Evolutionary conservation across 1,140 invertebrate species (phyloP).

Genomic region (Anoplophora glabripennis): DNA sequence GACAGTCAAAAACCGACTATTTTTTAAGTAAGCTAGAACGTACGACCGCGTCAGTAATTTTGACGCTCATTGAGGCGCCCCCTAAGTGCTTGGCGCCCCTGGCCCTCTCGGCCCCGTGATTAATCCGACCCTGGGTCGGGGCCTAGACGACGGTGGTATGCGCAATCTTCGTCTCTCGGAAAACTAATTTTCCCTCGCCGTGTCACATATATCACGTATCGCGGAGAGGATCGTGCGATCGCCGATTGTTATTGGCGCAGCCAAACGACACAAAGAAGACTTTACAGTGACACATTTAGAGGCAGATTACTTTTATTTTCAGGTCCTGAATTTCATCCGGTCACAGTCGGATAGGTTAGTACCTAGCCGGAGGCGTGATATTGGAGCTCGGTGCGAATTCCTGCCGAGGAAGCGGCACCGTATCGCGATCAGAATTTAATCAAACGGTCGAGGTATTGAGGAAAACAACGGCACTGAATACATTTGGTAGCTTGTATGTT

Average conservation of each 20-base stretch:
- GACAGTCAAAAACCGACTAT: too few relatives aligned
- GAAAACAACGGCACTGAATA: conserved; percentile 30
- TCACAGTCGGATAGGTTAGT: conserved; percentile 25
- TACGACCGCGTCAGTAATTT: too few relatives aligned
- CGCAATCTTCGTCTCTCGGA: conserved; percentile 39
- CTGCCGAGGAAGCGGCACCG: conserved; percentile 16
- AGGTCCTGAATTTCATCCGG: conserved; percentile 39
- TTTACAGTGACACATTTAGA: conserved; percentile 50
- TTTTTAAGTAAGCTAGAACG: too few relatives aligned
- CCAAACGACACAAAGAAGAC: conserved; percentile 49
- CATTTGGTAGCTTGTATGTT: conserved; percentile 28
- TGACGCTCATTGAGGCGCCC: too few relatives aligned
- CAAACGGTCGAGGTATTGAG: conserved; percentile 33
- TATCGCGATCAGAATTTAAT: conserved; percentile 37
- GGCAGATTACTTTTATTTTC: conserved; percentile 51
- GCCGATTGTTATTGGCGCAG: conserved; percentile 45
- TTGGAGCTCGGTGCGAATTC: conserved; percentile 29
- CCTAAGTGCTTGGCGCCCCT: too few relatives aligned
- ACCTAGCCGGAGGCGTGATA: conserved; percentile 28
- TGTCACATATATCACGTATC: conserved; percentile 50
- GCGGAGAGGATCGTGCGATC: conserved; percentile 28
- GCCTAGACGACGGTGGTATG: conserved; percentile 33
- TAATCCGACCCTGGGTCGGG: too few relatives aligned
- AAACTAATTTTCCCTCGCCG: conserved; percentile 47
- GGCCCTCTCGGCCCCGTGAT: too few relatives aligned